phyloP scores from a whole-genome alignment of 1,140 invertebrate genomes.

The Camponotus pennsylvanicus region DNA sequence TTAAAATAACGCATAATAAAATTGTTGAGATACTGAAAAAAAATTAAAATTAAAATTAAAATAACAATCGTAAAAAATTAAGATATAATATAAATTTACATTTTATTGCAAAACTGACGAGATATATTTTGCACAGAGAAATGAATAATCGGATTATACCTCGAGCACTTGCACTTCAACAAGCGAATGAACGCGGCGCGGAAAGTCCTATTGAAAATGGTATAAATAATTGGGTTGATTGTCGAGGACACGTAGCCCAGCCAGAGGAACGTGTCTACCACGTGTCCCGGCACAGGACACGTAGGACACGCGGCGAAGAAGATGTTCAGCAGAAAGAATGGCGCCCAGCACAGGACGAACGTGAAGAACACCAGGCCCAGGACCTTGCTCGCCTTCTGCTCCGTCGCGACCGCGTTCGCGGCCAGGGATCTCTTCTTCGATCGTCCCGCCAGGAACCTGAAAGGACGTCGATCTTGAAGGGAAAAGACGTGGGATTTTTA shows the following conservation, averaged over 20 bases:
- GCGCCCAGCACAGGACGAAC: constrained; percentile 96
- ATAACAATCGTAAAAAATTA: not conserved
- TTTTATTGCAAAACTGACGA: not conserved
- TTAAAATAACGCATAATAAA: not conserved
- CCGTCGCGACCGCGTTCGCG: constrained; percentile 92
- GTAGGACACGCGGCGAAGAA: constrained; percentile 91
- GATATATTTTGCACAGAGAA: not conserved
- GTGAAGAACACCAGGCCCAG: constrained; percentile 96
- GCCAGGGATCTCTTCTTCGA: constrained; percentile 89
- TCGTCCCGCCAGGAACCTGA: constrained; percentile 89
- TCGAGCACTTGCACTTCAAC: constrained; percentile 91
- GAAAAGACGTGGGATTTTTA: constrained; percentile 4
- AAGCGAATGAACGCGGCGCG: constrained; percentile 93
- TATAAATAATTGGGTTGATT: constrained; percentile 95
- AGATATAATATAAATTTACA: not conserved
- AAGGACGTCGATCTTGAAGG: constrained; percentile 30
- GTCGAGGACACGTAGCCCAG: constrained; percentile 96
- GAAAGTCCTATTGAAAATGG: constrained; percentile 95
- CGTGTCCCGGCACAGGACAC: constrained; percentile 90
- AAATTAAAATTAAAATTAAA: not conserved
- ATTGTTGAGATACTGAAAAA: not conserved
- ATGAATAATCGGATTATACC: constrained; percentile 83
- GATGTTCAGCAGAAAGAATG: constrained; percentile 95
- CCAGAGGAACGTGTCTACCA: constrained; percentile 94
- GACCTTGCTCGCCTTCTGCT: constrained; percentile 94